phyloP scores from a whole-genome alignment of 2,888 invertebrate genomes.

The Zygaena filipendulae region DNA sequence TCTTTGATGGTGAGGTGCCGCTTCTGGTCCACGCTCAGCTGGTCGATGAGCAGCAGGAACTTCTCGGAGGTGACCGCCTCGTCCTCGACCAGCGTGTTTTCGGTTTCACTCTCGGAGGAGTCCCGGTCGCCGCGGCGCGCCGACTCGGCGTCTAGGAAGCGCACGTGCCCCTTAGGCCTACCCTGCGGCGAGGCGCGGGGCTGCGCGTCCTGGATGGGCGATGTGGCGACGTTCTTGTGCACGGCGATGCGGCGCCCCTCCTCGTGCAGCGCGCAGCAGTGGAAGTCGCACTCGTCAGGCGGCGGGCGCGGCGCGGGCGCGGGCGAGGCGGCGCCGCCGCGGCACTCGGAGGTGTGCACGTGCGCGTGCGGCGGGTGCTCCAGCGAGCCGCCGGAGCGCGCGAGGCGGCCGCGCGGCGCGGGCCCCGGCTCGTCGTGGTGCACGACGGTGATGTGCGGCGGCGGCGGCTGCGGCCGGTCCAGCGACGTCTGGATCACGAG shows the following conservation, averaged over 20 bases:
- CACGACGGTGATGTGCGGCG: constrained; percentile 93
- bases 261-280: constrained; percentile 94
- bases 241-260: constrained; percentile 92
- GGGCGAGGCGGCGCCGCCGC: constrained; percentile 72
- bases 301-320: constrained; percentile 63
- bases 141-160: constrained; percentile 84
- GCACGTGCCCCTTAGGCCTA: constrained; percentile 81
- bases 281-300: constrained; percentile 93
- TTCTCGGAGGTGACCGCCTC: constrained; percentile 90
- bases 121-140: constrained; percentile 76
- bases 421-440: constrained; percentile 90
- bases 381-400: constrained; percentile 71
- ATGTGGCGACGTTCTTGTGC: constrained; percentile 92
- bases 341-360: constrained; percentile 81
- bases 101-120: constrained; percentile 93
- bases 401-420: constrained; percentile 81
- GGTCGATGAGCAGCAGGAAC: constrained; percentile 92
- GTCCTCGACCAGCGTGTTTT: constrained; percentile 93
- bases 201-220: constrained; percentile 87
- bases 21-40: constrained; percentile 92
- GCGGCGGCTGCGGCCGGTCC: constrained; percentile 75
- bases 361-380: constrained; percentile 58
- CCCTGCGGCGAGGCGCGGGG: constrained; percentile 75
- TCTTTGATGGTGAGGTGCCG: constrained; percentile 93
- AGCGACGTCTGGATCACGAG: constrained; percentile 81